These are phyloP conservation scores for Petrolisthes manimaculis DNA, from an alignment of 2,888 invertebrate species.

Conservation along the genomic window DNA sequence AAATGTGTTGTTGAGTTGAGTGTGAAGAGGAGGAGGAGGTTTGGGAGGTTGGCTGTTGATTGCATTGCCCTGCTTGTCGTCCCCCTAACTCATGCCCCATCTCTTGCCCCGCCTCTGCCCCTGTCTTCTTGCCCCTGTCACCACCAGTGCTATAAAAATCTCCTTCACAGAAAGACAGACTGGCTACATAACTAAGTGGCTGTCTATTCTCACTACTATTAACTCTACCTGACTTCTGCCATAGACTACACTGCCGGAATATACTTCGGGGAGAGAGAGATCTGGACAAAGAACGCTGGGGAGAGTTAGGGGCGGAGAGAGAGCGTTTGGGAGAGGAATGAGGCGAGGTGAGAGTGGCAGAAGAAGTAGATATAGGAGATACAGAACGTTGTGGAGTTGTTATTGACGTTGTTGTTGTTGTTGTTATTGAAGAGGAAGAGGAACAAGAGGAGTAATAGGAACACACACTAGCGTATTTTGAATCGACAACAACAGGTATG, in stretches of 20 bases:
- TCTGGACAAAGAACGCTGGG: constrained; percentile 26
- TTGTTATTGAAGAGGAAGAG: constrained; percentile 14
- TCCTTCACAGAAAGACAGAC: not conserved
- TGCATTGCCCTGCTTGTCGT: too few species aligned
- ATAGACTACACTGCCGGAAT: constrained; percentile 34
- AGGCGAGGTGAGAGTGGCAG: constrained; percentile 15
- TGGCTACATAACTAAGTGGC: not conserved
- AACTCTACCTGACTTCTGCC: constrained; percentile 27
- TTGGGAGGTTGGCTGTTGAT: too few species aligned
- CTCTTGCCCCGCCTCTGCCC: too few species aligned
- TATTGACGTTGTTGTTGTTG: too few species aligned
- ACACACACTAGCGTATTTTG: too few species aligned
- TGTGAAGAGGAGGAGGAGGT: not conserved
- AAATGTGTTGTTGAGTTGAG: not conserved
- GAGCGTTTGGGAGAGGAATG: constrained; percentile 41
- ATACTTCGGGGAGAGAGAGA: constrained; percentile 28
- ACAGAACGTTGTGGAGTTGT: constrained; percentile 35
- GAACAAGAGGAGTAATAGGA: not conserved
- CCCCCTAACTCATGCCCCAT: too few species aligned
- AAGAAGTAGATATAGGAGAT: constrained; percentile 17
- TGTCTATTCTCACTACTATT: constrained; percentile 7
- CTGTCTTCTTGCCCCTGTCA: not conserved
- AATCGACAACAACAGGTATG: too few species aligned
- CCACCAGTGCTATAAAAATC: constrained; percentile 18
- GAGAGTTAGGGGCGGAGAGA: constrained; percentile 49